Conservation (phyloP, 1,140 invertebrate species). For the Drosophila micromelanica region DNA sequence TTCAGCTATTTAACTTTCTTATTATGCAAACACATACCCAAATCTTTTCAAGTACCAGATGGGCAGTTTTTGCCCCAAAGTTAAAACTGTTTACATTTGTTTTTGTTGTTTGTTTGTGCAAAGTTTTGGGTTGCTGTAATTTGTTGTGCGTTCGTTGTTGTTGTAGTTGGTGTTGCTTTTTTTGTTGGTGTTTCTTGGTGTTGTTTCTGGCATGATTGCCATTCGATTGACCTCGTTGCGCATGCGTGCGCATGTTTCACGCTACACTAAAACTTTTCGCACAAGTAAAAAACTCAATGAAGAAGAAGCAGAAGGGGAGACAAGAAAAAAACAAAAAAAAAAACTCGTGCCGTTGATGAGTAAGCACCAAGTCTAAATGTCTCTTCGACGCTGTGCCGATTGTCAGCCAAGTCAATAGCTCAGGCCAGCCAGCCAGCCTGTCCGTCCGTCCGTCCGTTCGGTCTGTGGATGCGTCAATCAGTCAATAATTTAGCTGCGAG, state of each 20-base stretch:
- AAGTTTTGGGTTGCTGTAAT: conserved; percentile 57
- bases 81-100: neutral
- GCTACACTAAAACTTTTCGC: conserved; percentile 78
- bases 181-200: conserved; percentile 24
- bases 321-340: conserved; percentile 3
- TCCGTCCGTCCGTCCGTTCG: conserved; percentile 1
- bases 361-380: conserved; percentile 58
- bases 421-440: neutral
- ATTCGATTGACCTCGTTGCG: conserved; percentile 81
- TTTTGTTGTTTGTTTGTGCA: conserved; percentile 29
- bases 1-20: too few species aligned
- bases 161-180: conserved; percentile 2
- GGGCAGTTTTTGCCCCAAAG: neutral
- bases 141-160: conserved; percentile 34
- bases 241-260: conserved; percentile 81
- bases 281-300: conserved; percentile 35
- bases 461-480: conserved; percentile 12
- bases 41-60: neutral
- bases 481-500: conserved; percentile 40
- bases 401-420: conserved; percentile 28
- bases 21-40: neutral
- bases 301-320: neutral
- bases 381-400: conserved; percentile 26
- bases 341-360: conserved; percentile 65
- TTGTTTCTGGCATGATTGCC: conserved; percentile 67